These are phyloP conservation scores for Phylloscopus whistleri DNA, from an alignment of 2,113 vertebrate genomes.

Conservation along the genomic window DNA sequence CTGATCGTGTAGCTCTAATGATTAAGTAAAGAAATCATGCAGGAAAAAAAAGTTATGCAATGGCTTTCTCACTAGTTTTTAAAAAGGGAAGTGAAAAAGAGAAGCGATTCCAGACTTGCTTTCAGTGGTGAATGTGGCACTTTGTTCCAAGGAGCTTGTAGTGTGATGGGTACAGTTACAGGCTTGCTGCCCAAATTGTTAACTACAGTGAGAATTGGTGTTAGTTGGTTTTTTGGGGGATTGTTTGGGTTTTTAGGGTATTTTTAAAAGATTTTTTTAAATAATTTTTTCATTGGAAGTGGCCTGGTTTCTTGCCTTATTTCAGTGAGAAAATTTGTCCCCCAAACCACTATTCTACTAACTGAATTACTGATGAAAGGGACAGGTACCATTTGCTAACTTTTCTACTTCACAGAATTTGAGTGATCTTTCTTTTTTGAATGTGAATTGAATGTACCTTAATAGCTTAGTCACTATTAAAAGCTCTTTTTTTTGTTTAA, in stretches of 20 bases:
- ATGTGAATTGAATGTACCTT: neutral
- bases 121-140: neutral
- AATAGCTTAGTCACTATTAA: neutral
- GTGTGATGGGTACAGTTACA: neutral
- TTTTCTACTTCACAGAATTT: neutral
- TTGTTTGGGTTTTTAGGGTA: neutral
- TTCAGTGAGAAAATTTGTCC: neutral
- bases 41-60: neutral
- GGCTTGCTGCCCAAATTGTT: neutral
- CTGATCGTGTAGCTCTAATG: neutral
- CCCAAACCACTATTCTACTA: neutral
- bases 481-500: neutral
- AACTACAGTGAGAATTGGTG: neutral
- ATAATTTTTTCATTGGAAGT: neutral
- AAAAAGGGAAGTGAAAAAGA: slow-evolving; percentile 8
- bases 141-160: neutral
- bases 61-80: neutral
- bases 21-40: neutral
- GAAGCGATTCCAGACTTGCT: neutral
- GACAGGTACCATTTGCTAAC: neutral
- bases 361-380: neutral
- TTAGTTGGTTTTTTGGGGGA: rapidly evolving
- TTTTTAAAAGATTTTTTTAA: neutral
- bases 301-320: neutral
- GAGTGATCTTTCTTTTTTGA: neutral